Evolutionary conservation across 2,797 vertebrate species (phyloP).

Genomic region (Epinephelus coioides): DNA sequence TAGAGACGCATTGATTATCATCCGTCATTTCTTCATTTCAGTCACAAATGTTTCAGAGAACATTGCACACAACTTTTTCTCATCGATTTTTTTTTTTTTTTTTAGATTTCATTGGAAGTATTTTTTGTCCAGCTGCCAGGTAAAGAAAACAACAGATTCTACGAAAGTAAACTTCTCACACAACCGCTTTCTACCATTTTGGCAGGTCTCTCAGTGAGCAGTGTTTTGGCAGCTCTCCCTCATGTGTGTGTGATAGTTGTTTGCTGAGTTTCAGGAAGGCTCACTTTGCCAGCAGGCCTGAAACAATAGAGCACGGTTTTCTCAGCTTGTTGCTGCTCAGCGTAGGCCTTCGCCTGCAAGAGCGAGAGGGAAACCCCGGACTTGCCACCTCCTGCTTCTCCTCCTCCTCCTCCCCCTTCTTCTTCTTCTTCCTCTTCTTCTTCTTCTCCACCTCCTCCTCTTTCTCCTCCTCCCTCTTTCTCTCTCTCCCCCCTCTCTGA

Average conservation of each 20-base stretch:
- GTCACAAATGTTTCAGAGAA: conserved; percentile 9
- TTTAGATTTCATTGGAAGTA: conserved; percentile 21
- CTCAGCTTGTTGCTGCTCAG: conserved; percentile 70
- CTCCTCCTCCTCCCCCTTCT: conserved; percentile 34
- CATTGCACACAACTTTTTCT: conserved; percentile 11
- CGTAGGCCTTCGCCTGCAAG: conserved; percentile 67
- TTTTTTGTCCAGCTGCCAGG: conserved; percentile 53
- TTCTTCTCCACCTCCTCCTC: conserved; percentile 8
- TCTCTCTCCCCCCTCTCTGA: conserved; percentile 52
- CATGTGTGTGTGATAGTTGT: conserved; percentile 64
- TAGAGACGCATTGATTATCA: not conserved
- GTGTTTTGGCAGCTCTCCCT: conserved; percentile 66
- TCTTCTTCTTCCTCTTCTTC: not conserved
- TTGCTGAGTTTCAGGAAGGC: conserved; percentile 80
- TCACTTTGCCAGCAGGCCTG: conserved; percentile 72
- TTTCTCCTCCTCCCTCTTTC: not conserved
- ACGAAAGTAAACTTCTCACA: conserved; percentile 72
- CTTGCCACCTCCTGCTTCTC: conserved; percentile 74
- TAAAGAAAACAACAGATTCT: conserved; percentile 66
- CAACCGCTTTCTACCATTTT: conserved; percentile 69
- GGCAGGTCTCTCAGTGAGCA: conserved; percentile 67
- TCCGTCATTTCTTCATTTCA: not conserved
- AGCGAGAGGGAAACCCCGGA: conserved; percentile 78
- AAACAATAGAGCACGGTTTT: conserved; percentile 80
- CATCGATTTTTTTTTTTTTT: not conserved